Percentiles rank a stretch among this genome's conserved stretches.
Evolutionary conservation across 2,797 vertebrate genomes (phyloP).

Genomic region (Danio aesculapii): DNA sequence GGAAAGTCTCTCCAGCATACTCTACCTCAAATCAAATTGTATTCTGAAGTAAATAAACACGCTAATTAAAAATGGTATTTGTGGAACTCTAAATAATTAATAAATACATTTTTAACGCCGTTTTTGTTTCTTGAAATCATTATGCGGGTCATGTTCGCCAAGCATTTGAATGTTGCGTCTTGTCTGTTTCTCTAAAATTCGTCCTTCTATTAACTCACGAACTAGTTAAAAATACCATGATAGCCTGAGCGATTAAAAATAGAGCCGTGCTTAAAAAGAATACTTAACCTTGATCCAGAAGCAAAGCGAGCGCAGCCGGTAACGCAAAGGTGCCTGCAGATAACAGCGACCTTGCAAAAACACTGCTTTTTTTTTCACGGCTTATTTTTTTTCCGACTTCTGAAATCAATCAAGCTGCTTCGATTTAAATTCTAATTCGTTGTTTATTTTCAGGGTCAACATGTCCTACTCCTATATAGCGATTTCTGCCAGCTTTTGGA

Average conservation of each 20-base stretch:
- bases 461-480: background rate
- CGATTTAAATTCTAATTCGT: background rate
- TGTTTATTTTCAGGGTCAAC: too few relatives aligned
- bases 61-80: background rate
- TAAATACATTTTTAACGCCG: too few relatives aligned
- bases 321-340: constrained; percentile 19
- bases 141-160: background rate
- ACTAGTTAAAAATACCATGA: constrained; percentile 38
- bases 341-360: constrained; percentile 42
- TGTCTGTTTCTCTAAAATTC: background rate
- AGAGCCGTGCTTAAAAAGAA: constrained; percentile 33
- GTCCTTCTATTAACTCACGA: constrained; percentile 43
- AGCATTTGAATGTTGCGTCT: background rate
- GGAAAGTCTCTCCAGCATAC: too few relatives aligned
- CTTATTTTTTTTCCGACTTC: background rate
- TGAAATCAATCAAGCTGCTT: background rate
- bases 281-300: constrained; percentile 48
- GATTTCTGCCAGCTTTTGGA: background rate
- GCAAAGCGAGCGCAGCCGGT: constrained; percentile 2
- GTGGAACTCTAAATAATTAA: background rate
- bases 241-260: constrained; percentile 30
- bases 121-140: background rate
- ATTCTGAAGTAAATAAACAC: background rate
- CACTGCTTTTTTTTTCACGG: background rate
- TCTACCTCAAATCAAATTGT: background rate